phyloP scores from a whole-genome alignment of 2,113 vertebrate species.

The Phalacrocorax carbo region DNA sequence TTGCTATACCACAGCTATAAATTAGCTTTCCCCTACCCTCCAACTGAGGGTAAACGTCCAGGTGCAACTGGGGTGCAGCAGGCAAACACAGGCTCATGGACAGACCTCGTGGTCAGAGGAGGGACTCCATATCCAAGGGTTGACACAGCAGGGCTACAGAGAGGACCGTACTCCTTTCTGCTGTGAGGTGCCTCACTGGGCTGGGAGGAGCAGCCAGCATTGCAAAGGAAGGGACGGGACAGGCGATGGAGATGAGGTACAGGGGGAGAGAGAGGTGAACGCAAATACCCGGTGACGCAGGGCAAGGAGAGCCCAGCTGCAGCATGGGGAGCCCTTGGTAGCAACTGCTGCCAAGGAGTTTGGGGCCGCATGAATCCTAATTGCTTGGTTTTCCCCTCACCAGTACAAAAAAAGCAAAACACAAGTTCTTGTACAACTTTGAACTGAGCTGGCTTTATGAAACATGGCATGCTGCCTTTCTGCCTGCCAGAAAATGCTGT shows the following conservation, averaged over 20 bases:
- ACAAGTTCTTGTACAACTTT: background rate
- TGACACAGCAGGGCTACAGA: background rate
- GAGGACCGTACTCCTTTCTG: background rate
- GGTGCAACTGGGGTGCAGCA: background rate
- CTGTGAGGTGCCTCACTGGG: background rate
- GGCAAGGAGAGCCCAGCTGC: background rate
- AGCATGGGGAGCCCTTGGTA: background rate
- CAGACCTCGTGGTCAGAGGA: rapidly evolving
- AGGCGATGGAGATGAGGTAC: background rate
- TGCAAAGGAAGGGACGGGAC: background rate
- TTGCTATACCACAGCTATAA: background rate
- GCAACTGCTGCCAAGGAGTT: background rate
- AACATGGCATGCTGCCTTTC: background rate
- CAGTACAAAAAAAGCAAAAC: background rate
- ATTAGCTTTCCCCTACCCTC: background rate
- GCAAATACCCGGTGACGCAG: rapidly evolving
- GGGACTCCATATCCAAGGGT: too few relatives aligned
- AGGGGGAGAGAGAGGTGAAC: background rate
- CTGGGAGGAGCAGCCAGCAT: background rate
- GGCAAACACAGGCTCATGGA: background rate
- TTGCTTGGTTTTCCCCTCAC: background rate
- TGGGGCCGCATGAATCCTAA: background rate
- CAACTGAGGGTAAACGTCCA: background rate
- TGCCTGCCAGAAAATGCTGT: background rate
- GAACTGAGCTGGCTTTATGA: background rate